Percentiles rank a stretch among this genome's conserved stretches.
Conservation (phyloP, 1,140 invertebrate species). For the Chymomyza costata region DNA sequence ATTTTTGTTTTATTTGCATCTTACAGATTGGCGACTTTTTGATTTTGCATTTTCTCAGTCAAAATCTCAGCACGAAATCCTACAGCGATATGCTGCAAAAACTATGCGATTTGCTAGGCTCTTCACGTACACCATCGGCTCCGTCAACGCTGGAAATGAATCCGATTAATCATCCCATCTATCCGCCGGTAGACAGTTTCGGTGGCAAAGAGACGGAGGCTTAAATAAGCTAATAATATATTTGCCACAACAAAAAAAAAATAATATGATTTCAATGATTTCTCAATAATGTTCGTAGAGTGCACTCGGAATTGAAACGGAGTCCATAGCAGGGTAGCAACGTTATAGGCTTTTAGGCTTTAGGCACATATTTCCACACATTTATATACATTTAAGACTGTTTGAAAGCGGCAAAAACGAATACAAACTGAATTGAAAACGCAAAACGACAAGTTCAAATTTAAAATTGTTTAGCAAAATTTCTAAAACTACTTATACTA, state of each 20-base stretch:
- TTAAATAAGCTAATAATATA: constrained; percentile 76
- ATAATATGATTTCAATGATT: constrained; percentile 69
- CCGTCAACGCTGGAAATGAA: constrained; percentile 90
- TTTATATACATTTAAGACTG: constrained; percentile 39
- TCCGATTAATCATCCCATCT: constrained; percentile 79
- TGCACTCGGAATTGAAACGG: constrained; percentile 2
- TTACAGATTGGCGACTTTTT: constrained; percentile 93
- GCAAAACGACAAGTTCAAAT: constrained; percentile 15
- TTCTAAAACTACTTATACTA: no score
- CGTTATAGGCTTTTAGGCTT: constrained; percentile 36
- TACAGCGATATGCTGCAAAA: constrained; percentile 86
- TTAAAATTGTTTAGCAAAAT: constrained; percentile 41
- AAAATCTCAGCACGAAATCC: constrained; percentile 88
- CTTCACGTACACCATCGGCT: constrained; percentile 85
- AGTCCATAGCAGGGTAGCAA: constrained; percentile 11
- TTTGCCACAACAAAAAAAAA: constrained; percentile 5
- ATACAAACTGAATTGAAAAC: constrained; percentile 15
- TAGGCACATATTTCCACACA: constrained; percentile 8
- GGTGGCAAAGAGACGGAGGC: constrained; percentile 87
- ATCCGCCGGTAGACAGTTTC: constrained; percentile 85
- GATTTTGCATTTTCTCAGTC: constrained; percentile 86
- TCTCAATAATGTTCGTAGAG: constrained; percentile 69
- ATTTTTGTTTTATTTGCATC: constrained; percentile 39
- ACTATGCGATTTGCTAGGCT: constrained; percentile 79
- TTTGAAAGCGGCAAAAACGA: constrained; percentile 18